phyloP scores from a whole-genome alignment of 1,140 invertebrate species.

The Heliothis subflexa region DNA sequence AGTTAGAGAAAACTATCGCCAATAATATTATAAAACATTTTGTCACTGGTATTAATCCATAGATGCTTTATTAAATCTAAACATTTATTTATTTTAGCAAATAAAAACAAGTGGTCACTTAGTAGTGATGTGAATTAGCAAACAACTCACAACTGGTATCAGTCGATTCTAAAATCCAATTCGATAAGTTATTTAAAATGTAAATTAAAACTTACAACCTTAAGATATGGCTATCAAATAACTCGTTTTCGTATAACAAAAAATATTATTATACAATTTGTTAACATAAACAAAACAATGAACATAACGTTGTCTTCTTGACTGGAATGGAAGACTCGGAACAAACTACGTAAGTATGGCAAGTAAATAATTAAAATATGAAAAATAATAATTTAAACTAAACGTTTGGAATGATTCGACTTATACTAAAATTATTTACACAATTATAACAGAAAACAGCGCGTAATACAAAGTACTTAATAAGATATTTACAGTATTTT shows the following conservation, averaged over 20 bases:
- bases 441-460: conserved; percentile 75
- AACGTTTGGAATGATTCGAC: conserved; percentile 79
- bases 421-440: conserved; percentile 79
- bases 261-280: conserved; percentile 69
- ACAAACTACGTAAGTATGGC: conserved; percentile 79
- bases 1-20: conserved; percentile 31
- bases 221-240: conserved; percentile 63
- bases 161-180: conserved; percentile 23
- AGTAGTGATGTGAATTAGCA: conserved; percentile 1
- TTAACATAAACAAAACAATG: conserved; percentile 80
- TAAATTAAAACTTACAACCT: conserved; percentile 55
- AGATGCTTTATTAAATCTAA: conserved; percentile 26
- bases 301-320: conserved; percentile 68
- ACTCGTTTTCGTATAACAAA: conserved; percentile 67
- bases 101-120: background rate
- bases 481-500: conserved; percentile 46
- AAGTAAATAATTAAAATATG: conserved; percentile 81
- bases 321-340: conserved; percentile 71
- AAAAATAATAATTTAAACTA: conserved; percentile 80
- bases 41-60: conserved; percentile 9
- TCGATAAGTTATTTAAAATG: conserved; percentile 17
- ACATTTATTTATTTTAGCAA: background rate
- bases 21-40: conserved; percentile 30
- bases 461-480: conserved; percentile 46
- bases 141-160: conserved; percentile 22